Percentiles rank a stretch among this genome's conserved stretches.
Evolutionary conservation across 2,888 invertebrate genomes (phyloP).

Genomic region (Dryobota labecula): DNA sequence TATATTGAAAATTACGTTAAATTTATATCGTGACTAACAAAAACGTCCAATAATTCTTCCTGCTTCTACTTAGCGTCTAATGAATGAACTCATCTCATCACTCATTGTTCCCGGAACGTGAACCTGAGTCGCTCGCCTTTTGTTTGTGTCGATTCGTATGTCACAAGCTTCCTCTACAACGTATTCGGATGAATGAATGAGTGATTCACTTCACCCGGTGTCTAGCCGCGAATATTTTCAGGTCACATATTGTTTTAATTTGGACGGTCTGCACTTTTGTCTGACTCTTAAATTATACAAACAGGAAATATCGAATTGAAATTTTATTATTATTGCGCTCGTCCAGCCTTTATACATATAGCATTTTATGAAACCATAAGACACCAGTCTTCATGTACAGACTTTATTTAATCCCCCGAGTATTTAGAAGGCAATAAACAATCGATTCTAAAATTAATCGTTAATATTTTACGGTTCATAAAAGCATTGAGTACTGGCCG

Average conservation of each 20-base stretch:
- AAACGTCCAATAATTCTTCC: constrained; percentile 71
- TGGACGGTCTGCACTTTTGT: constrained; percentile 29
- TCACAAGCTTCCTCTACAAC: constrained; percentile 75
- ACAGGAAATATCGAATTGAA: constrained; percentile 50
- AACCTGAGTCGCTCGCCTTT: constrained; percentile 66
- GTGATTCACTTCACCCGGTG: constrained; percentile 69
- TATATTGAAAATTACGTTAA: constrained; percentile 43
- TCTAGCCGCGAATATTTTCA: constrained; percentile 59
- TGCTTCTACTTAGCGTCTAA: constrained; percentile 61
- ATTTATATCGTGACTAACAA: constrained; percentile 64
- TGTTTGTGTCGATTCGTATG: constrained; percentile 68
- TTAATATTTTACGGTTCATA: constrained; percentile 82
- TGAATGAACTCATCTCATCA: constrained; percentile 76
- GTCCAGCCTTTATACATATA: not conserved
- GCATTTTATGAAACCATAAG: constrained; percentile 42
- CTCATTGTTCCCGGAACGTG: constrained; percentile 81
- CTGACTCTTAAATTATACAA: constrained; percentile 28
- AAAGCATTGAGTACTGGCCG: constrained; percentile 75
- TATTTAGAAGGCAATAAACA: constrained; percentile 73
- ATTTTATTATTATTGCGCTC: constrained; percentile 19
- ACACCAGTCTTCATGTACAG: constrained; percentile 31
- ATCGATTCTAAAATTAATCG: constrained; percentile 73
- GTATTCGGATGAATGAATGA: constrained; percentile 64
- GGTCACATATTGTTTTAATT: constrained; percentile 42
- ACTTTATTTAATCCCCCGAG: constrained; percentile 62